Evolutionary conservation across 2,113 vertebrate genomes (phyloP).

Genomic region (Poeciliopsis retropinna): DNA sequence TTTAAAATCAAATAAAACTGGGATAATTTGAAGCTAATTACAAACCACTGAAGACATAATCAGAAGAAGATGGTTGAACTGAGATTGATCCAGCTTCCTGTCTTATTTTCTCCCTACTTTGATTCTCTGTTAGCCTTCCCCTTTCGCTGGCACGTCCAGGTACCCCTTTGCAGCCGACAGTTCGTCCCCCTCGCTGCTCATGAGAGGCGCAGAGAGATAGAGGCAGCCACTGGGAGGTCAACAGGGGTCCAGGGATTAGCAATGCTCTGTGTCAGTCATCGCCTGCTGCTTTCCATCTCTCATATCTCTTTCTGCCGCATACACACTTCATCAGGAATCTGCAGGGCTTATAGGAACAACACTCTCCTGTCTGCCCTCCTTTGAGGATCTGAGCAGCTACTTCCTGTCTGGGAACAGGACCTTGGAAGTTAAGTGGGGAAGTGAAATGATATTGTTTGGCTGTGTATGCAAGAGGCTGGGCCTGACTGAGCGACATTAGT

Average conservation of each 20-base stretch:
- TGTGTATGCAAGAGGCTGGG: not conserved
- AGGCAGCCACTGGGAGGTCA: constrained; percentile 31
- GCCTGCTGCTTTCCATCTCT: constrained; percentile 53
- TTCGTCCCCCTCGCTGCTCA: constrained; percentile 19
- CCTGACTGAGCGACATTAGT: constrained; percentile 2
- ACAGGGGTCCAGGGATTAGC: constrained; percentile 13
- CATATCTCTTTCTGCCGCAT: constrained; percentile 10
- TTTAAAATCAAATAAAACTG: too few species aligned
- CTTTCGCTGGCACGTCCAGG: constrained; percentile 20
- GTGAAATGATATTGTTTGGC: constrained; percentile 9
- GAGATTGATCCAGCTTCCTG: constrained; percentile 43
- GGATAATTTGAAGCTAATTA: too few species aligned
- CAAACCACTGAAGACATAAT: too few species aligned
- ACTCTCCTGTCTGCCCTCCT: constrained; percentile 14
- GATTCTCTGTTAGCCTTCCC: constrained; percentile 30
- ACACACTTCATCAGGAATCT: constrained; percentile 53
- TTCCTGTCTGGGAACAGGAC: constrained; percentile 58
- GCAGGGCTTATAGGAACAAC: constrained; percentile 46
- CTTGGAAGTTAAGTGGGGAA: constrained; percentile 33
- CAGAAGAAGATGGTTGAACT: constrained; percentile 29
- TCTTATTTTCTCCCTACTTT: not conserved
- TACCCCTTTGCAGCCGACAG: constrained; percentile 8
- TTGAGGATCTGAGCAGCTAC: constrained; percentile 9
- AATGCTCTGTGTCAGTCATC: constrained; percentile 43
- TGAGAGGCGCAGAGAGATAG: not conserved